phyloP scores from a whole-genome alignment of 2,113 vertebrate genomes.

The Tetraodon nigroviridis region DNA sequence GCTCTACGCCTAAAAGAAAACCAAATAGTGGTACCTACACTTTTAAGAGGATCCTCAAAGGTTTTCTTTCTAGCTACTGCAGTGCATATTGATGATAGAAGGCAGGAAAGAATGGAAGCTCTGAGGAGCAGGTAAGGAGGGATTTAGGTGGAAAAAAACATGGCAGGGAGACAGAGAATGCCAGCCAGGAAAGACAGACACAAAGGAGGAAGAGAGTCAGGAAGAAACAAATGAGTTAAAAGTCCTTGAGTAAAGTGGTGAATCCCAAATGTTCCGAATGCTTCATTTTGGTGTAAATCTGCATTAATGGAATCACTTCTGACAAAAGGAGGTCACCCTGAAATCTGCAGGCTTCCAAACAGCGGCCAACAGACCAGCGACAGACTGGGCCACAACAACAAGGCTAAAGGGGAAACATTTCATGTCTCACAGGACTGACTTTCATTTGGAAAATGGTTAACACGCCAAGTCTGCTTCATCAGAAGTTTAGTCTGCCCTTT shows the following conservation, averaged over 20 bases:
- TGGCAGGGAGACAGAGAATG: not conserved
- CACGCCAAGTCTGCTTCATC: too few species aligned
- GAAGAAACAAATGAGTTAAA: not conserved
- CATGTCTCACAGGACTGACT: too few species aligned
- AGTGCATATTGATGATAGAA: conserved; percentile 45
- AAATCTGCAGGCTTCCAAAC: too few species aligned
- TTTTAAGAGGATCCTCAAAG: conserved; percentile 37
- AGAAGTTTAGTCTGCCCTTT: too few species aligned
- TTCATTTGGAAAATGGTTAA: too few species aligned
- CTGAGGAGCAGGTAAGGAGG: not conserved
- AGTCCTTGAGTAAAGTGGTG: not conserved
- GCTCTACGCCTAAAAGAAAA: conserved; percentile 39
- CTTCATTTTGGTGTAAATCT: not conserved
- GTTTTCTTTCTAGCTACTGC: conserved; percentile 8
- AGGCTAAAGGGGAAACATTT: too few species aligned
- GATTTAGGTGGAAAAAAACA: conserved; percentile 17
- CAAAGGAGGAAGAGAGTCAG: not conserved
- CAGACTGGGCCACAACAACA: too few species aligned
- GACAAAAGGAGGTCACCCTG: too few species aligned
- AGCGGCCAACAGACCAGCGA: too few species aligned
- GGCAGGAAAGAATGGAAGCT: conserved; percentile 9
- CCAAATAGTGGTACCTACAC: conserved; percentile 17
- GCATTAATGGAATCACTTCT: too few species aligned
- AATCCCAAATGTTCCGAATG: not conserved
- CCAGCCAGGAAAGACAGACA: not conserved